Base-by-base conservation (phyloP, 2,888 invertebrate species). In the Synergus itoensis region DNA sequence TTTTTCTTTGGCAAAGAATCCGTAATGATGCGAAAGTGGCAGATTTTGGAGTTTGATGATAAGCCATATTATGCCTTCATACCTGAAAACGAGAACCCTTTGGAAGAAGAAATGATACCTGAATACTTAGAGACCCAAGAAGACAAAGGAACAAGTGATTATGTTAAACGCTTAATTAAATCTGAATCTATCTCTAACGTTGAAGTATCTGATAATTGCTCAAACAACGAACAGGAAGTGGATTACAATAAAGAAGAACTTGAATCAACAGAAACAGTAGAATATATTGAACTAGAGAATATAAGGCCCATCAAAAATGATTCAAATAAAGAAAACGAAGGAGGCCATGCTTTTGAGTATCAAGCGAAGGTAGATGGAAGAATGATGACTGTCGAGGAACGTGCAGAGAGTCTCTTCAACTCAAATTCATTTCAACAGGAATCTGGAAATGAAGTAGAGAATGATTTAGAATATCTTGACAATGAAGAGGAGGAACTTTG, bases 1-100 rank as follows among this genome's bases (percentile, higher is more conserved):
- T 92, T 92, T 84, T 87, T 90, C 85, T 91, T 88, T 86, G 90
- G 90, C 77, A 89, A 89, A 64, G 90, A 90, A 79, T 90, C 92
- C 18, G 86, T 92, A 65, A 87, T 91, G 14, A 92, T 92, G 92
- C 89, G 87, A 78, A 92, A 91, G 77, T 92, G 92, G 92, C 92
- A 92, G 79, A 91, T 92, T 79, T 84, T 92, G 80, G 92, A 92
- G 64, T 92, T 92, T 79, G 91, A 92, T 77, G 92, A 91, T 16
- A 91, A 90, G 18, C 90, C 91, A 0, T 92, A 91, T 86, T 92
- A 92, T 83, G 92, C 91, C 4, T 92, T 92, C 79, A 87, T 92
- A 53, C 91, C 92, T 45, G 90, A 91, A 81, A 88, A 88, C 67
- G 90, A 89, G 21, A 78, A 79, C 21, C 90, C 90, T 5, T 79